These are phyloP conservation scores for Ophion slaviceki DNA, from an alignment of 2,888 invertebrate genomes.

Conservation along the genomic window DNA sequence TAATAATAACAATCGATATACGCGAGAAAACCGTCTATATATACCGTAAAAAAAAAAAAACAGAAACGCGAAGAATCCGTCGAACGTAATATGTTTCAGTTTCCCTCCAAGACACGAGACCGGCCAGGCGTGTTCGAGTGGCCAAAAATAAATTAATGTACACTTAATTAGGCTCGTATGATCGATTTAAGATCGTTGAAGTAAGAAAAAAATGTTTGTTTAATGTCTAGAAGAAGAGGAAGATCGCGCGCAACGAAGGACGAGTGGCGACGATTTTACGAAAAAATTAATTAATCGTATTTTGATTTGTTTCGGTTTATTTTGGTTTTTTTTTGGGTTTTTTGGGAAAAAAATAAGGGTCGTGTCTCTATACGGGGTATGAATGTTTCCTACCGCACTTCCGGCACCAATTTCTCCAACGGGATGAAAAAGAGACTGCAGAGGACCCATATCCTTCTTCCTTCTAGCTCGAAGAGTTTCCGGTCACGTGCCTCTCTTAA, in stretches of 20 bases:
- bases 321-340: neutral
- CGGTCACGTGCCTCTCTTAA: conserved; percentile 56
- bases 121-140: conserved; percentile 71
- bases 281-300: neutral
- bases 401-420: neutral
- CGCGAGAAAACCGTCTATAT: conserved; percentile 27
- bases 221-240: conserved; percentile 9
- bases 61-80: conserved; percentile 61
- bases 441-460: neutral
- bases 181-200: conserved; percentile 20
- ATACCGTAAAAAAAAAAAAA: conserved; percentile 23
- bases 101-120: conserved; percentile 71
- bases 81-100: conserved; percentile 68
- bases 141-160: conserved; percentile 64
- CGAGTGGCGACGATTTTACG: conserved; percentile 45
- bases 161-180: conserved; percentile 34
- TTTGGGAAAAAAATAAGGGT: neutral
- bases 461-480: conserved; percentile 53
- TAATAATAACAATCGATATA: conserved; percentile 30
- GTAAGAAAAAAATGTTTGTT: conserved; percentile 25
- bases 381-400: neutral
- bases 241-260: conserved; percentile 62
- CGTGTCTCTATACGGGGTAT: neutral
- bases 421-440: conserved; percentile 34
- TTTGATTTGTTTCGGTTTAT: neutral